Evolutionary conservation across 2,797 vertebrate genomes (phyloP).

Genomic region (Pogonophryne albipinna): DNA sequence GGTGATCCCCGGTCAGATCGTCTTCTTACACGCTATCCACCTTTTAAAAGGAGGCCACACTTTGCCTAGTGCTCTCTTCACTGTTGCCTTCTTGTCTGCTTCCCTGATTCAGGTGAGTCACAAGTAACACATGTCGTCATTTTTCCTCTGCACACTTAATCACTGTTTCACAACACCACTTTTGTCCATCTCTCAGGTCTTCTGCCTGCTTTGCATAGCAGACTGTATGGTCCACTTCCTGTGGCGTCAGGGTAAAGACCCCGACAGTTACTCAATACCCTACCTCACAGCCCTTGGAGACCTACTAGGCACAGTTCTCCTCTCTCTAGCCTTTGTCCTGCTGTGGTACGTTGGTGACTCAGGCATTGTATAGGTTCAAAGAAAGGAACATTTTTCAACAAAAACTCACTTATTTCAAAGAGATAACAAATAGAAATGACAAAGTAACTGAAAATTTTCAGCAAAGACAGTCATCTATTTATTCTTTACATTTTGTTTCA

Average conservation of each 20-base stretch:
- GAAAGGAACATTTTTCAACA: neutral
- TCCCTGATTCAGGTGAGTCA: constrained; percentile 91
- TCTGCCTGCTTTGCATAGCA: constrained; percentile 89
- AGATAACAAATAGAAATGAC: neutral
- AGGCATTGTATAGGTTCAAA: constrained; percentile 73
- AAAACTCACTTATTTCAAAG: neutral
- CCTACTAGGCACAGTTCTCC: constrained; percentile 91
- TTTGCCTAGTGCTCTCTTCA: constrained; percentile 89
- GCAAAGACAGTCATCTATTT: too few relatives aligned
- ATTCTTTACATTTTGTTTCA: too few relatives aligned
- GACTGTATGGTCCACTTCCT: constrained; percentile 95
- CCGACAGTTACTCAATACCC: constrained; percentile 95
- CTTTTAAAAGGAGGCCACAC: constrained; percentile 91
- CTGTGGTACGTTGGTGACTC: constrained; percentile 90
- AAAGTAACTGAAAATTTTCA: too few relatives aligned
- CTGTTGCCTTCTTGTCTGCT: constrained; percentile 88
- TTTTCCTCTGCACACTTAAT: neutral
- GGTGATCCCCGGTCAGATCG: constrained; percentile 92
- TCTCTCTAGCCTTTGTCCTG: constrained; percentile 90
- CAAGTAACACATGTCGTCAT: neutral
- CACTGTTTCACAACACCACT: neutral
- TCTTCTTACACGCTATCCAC: constrained; percentile 92
- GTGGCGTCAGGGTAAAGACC: constrained; percentile 93
- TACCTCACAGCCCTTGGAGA: constrained; percentile 96
- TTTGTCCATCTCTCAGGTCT: constrained; percentile 84